Conservation (phyloP, 1,140 invertebrate species). For the Drosophila sulfurigaster region DNA sequence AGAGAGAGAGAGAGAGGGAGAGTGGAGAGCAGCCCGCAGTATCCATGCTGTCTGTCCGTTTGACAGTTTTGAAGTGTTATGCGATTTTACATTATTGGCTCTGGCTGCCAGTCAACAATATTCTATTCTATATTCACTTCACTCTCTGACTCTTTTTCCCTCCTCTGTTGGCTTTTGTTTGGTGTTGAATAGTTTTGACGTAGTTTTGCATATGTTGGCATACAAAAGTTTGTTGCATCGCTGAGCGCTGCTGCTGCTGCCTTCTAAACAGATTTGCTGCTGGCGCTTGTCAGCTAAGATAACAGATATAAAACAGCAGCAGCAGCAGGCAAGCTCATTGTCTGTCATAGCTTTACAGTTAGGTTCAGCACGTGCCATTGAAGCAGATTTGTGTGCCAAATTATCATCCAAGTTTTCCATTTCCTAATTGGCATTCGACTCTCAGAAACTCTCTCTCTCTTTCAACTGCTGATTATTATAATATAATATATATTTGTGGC, state of each 20-base stretch:
- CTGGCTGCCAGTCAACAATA: conserved; percentile 32
- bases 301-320: conserved; percentile 18
- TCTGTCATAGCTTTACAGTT: conserved; percentile 28
- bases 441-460: too few species aligned
- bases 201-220: conserved; percentile 59
- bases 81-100: conserved; percentile 81
- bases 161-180: conserved; percentile 22
- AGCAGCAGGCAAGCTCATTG: conserved; percentile 10
- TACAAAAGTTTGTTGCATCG: conserved; percentile 45
- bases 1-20: too few species aligned
- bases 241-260: conserved; percentile 14
- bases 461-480: background rate
- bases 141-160: background rate
- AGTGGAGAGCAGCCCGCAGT: background rate
- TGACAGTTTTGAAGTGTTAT: conserved; percentile 75
- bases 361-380: conserved; percentile 36
- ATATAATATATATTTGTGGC: background rate
- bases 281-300: conserved; percentile 47
- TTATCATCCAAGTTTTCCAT: conserved; percentile 4
- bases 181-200: conserved; percentile 54
- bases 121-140: conserved; percentile 4
- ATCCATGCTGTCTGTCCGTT: conserved; percentile 16
- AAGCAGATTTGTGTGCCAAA: conserved; percentile 23
- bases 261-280: conserved; percentile 51
- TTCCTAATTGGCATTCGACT: background rate